Percentiles rank a stretch among this genome's conserved stretches.
Conservation (phyloP, 2,113 vertebrate species). For the Trochalopteron elliotii region DNA sequence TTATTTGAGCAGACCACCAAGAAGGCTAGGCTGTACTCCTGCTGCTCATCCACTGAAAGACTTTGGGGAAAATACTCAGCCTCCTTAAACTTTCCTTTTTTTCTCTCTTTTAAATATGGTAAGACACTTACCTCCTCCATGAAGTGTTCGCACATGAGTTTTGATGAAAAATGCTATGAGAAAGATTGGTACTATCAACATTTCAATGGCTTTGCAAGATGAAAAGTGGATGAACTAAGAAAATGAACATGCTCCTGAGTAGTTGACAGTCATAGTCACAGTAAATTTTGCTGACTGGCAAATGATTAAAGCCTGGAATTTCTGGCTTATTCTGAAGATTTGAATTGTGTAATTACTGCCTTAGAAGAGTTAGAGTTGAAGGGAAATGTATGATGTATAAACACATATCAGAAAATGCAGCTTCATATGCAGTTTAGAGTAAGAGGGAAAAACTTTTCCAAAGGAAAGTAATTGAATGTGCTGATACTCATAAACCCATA, state of each 20-base stretch:
- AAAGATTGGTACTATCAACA: neutral
- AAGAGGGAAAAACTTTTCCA: neutral
- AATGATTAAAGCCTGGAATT: neutral
- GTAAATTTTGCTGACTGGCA: conserved; percentile 30
- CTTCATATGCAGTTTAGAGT: neutral
- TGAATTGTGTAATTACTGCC: conserved; percentile 5
- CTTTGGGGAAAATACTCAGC: neutral
- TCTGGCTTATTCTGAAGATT: conserved; percentile 18
- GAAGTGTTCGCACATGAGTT: neutral
- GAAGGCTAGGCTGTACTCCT: neutral
- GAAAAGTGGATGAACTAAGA: neutral
- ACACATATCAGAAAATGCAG: conserved; percentile 2
- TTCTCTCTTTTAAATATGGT: neutral
- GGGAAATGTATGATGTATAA: neutral
- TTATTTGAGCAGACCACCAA: neutral
- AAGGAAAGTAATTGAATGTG: neutral
- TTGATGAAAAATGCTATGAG: neutral
- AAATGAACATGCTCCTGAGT: neutral
- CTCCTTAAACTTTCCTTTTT: neutral
- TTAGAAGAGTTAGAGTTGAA: neutral
- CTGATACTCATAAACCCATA: neutral
- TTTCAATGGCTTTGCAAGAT: neutral
- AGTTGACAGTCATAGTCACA: neutral
- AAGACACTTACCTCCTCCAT: neutral
- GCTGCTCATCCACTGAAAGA: neutral